Conservation (phyloP, 2,888 invertebrate species). For the Noctuana brunneofusca region DNA sequence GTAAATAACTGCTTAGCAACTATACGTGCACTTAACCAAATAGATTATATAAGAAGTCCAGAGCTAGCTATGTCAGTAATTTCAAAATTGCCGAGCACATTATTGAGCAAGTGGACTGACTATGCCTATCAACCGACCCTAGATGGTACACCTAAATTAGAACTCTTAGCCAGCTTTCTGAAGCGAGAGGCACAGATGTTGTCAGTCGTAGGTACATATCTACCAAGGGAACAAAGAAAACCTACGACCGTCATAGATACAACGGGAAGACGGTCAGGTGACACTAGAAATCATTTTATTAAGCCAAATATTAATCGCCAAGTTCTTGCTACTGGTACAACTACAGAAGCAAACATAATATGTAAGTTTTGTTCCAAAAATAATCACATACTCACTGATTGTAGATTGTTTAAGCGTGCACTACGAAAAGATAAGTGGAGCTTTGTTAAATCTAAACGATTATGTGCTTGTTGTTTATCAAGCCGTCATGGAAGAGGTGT, state of each 20-base stretch:
- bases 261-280: neutral
- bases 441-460: neutral
- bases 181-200: neutral
- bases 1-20: slow-evolving; percentile 32
- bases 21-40: slow-evolving; percentile 28
- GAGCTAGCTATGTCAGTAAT: neutral
- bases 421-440: slow-evolving; percentile 2
- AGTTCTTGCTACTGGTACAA: neutral
- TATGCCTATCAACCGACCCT: neutral
- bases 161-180: neutral
- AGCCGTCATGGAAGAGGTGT: slow-evolving; percentile 9
- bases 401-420: neutral
- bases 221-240: neutral
- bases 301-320: neutral
- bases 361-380: neutral
- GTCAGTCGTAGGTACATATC: neutral
- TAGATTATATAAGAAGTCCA: slow-evolving; percentile 21
- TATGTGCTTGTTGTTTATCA: neutral
- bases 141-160: neutral
- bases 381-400: neutral
- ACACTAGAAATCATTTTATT: neutral
- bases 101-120: slow-evolving; percentile 1
- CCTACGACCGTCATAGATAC: neutral
- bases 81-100: neutral
- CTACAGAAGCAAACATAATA: neutral